Evolutionary conservation across 1,140 invertebrate species (phyloP).

Genomic region (Penaeus chinensis): DNA sequence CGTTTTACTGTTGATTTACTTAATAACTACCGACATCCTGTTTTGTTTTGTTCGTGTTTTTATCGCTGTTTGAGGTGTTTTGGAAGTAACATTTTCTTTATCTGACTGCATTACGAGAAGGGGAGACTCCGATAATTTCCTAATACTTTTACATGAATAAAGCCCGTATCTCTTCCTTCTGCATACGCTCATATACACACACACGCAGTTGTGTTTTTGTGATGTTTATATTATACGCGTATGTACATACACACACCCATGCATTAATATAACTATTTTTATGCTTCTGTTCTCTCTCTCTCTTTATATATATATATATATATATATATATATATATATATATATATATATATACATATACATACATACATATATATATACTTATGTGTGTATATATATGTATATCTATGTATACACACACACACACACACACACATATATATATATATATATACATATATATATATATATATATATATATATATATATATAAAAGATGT

Average conservation of each 20-base stretch:
- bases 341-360: constrained; percentile 9
- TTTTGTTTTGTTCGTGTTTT: too few relatives aligned
- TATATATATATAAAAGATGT: neutral
- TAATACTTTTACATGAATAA: neutral
- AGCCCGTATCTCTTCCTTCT: neutral
- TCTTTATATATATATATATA: too few relatives aligned
- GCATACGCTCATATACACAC: neutral
- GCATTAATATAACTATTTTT: too few relatives aligned
- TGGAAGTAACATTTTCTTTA: too few relatives aligned
- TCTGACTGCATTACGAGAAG: too few relatives aligned
- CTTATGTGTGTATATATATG: neutral
- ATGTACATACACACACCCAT: too few relatives aligned
- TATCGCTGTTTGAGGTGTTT: too few relatives aligned
- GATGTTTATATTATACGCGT: too few relatives aligned
- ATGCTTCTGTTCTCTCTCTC: too few relatives aligned
- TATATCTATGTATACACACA: neutral
- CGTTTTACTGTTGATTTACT: too few relatives aligned
- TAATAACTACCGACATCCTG: too few relatives aligned
- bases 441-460: constrained; percentile 18
- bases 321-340: constrained; percentile 3
- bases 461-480: neutral
- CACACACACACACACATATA: neutral
- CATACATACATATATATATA: neutral
- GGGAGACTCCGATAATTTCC: neutral
- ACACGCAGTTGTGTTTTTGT: too few relatives aligned